Conservation (phyloP, 2,113 vertebrate genomes). For the Pangasianodon hypophthalmus region DNA sequence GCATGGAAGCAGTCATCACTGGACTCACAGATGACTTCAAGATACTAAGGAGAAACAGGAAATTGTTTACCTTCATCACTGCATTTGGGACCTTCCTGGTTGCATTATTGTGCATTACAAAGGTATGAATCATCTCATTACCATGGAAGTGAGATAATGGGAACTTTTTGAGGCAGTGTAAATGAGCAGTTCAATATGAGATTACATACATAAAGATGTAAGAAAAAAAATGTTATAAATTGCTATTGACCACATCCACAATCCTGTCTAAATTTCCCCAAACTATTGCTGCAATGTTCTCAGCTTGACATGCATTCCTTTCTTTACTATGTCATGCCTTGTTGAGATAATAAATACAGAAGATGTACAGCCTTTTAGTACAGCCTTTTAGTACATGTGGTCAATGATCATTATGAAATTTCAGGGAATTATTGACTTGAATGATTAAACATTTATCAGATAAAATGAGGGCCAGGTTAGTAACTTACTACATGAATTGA, state of each 20-base stretch:
- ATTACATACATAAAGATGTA: neutral
- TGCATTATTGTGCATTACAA: conserved; percentile 90
- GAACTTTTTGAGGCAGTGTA: neutral
- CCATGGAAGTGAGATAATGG: neutral
- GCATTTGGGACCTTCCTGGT: conserved; percentile 87
- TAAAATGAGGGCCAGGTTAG: neutral
- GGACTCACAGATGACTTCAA: conserved; percentile 94
- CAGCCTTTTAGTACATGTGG: neutral
- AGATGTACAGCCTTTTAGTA: neutral
- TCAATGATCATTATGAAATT: neutral
- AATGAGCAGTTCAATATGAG: neutral
- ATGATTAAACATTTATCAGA: neutral
- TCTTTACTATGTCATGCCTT: neutral
- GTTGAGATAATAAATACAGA: neutral
- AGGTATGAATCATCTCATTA: conserved; percentile 77
- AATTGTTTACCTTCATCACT: conserved; percentile 88
- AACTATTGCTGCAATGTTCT: neutral
- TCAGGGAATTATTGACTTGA: neutral
- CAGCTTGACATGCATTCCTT: neutral
- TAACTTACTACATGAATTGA: neutral
- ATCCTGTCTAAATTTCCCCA: neutral
- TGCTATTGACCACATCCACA: neutral
- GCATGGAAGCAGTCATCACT: conserved; percentile 97
- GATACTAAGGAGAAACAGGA: conserved; percentile 89
- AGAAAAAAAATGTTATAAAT: neutral